Percentiles rank a stretch among this genome's conserved stretches.
Evolutionary conservation across 2,113 vertebrate species (phyloP).

Genomic region (Rhagologus leucostigma): DNA sequence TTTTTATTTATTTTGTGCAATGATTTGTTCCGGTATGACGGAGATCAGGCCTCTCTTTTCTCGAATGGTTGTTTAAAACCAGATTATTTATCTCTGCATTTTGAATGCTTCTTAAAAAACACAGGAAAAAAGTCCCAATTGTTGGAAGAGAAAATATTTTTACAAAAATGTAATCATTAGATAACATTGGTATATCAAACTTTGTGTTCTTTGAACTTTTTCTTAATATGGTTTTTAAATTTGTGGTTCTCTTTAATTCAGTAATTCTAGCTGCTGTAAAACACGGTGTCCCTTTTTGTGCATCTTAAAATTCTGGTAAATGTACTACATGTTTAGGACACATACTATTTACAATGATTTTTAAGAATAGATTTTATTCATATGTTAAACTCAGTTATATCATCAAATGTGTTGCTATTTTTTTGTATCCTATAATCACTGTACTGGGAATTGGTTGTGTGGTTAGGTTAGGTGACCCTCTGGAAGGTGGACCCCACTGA

Average conservation of each 20-base stretch:
- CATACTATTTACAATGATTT: not conserved
- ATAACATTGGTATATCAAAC: not conserved
- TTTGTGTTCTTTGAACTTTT: not conserved
- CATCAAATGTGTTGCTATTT: not conserved
- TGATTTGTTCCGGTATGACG: not conserved
- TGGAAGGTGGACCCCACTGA: not conserved
- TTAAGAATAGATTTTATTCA: not conserved
- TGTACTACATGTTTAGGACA: not conserved
- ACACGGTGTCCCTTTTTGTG: fast-evolving
- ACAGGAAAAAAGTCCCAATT: not conserved
- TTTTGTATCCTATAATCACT: not conserved
- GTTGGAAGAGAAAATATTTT: not conserved
- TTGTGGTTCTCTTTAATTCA: not conserved
- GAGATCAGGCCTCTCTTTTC: not conserved
- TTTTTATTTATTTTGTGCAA: not conserved
- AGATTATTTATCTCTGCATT: not conserved
- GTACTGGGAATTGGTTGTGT: not conserved
- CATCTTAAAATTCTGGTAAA: not conserved
- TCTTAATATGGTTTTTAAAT: not conserved
- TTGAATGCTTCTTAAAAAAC: not conserved
- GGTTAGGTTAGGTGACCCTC: not conserved
- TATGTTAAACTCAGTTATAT: not conserved
- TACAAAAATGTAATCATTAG: not conserved
- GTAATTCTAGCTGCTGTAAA: not conserved
- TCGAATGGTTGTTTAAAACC: not conserved